Evolutionary conservation across 2,113 vertebrate species (phyloP), one percentile per base, ranked within the genome.

Genomic region (Alaudala cheleensis): DNA sequence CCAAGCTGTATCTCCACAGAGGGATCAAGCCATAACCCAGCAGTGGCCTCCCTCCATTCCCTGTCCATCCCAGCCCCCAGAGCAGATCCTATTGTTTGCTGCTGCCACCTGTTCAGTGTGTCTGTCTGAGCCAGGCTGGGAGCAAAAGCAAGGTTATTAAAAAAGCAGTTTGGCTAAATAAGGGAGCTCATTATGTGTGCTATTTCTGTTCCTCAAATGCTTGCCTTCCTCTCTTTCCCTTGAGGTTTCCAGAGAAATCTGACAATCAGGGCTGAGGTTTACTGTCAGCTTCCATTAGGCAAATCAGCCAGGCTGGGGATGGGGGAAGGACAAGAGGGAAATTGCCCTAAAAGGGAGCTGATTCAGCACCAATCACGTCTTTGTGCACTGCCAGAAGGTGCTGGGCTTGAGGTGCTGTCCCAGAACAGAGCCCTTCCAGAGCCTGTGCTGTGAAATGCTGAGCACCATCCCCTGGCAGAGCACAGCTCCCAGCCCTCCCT

Each of bases 221-320:
- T 97, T 98, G 95, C 90, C 87, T 97, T 81, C 88, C 90, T 94
- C 77, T 86, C 47, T 88, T 86, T 94, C 95, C 91, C 96, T 88
- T 56, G 96, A 97, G 97, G 81, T 96, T 97, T 94, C 91, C 74
- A 92, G 95, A 96, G 95, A 97, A 97, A 96, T 94, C 96, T 97
- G 97, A 97, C 97, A 98, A 97, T 97, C 97, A 95, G 89, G 86
- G 92, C 90, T 96, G 94, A 97, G 96, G 91, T 96, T 96, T 93
- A 62, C 96, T 97, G 97, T 98, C 97, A 97, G 97, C 93, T 97
- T 96, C 97, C 97, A 97, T 98, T 97, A 98, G 95, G 97, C 95
- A 98, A 98, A 98, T 97, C 97, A 97, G 9, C 86, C 29, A 0
- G 85, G 90, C 49, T 95, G 79, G n/a, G 17, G 51, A 82, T 39